Conservation (phyloP, 2,797 vertebrate genomes). For the Typhlichthys eigenmanni region DNA sequence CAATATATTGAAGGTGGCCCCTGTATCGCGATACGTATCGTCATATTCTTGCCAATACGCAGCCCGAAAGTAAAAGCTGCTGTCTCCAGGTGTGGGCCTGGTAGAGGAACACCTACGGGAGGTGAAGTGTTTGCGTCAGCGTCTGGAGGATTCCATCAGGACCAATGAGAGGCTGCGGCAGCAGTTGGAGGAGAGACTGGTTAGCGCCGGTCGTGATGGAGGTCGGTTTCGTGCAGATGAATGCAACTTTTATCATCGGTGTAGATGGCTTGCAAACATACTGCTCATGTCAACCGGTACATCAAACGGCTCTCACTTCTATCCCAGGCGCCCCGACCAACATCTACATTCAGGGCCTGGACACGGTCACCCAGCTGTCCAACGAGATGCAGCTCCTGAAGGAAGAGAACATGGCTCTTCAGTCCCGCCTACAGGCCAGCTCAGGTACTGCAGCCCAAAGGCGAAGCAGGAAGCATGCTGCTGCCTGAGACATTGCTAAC, state of each 20-base stretch:
- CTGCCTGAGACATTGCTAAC: neutral
- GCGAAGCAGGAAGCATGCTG: neutral
- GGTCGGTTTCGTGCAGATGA: conserved; percentile 61
- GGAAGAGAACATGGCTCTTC: conserved; percentile 83
- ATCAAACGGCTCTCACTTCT: neutral
- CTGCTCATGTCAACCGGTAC: neutral
- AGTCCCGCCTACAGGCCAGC: conserved; percentile 80
- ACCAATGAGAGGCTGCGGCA: conserved; percentile 88
- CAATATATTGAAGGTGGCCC: too few relatives aligned
- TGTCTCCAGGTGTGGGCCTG: conserved; percentile 78
- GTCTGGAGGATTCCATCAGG: conserved; percentile 91
- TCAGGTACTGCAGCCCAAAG: conserved; percentile 70
- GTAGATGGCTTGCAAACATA: neutral
- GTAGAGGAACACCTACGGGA: conserved; percentile 90
- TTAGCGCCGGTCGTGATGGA: conserved; percentile 60
- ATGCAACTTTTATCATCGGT: neutral
- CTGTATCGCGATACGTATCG: too few relatives aligned
- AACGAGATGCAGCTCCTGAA: conserved; percentile 84
- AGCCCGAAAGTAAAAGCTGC: neutral
- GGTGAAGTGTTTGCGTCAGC: conserved; percentile 88
- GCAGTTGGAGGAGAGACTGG: conserved; percentile 86
- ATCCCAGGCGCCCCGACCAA: conserved; percentile 79
- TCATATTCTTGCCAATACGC: neutral
- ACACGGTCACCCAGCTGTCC: conserved; percentile 81
- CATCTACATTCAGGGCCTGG: conserved; percentile 80